phyloP scores from a whole-genome alignment of 1,140 invertebrate species.

The Harpegnathos saltator region DNA sequence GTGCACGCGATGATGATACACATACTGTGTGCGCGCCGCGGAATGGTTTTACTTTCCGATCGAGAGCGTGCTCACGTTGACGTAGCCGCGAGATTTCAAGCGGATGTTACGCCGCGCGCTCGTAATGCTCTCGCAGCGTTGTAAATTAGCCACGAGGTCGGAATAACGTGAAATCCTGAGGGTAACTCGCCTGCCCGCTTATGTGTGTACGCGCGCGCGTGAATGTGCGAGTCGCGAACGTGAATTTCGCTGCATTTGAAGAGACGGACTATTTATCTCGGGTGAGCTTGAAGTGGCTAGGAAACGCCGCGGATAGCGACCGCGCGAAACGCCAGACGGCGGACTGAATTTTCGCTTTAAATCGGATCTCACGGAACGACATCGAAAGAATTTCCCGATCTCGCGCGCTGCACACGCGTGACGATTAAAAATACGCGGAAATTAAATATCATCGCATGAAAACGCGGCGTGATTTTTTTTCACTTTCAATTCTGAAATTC shows the following conservation, averaged over 20 bases:
- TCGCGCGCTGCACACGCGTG: neutral
- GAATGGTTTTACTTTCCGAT: slow-evolving; percentile 50
- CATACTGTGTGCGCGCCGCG: neutral
- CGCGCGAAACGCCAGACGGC: neutral
- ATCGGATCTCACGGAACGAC: slow-evolving; percentile 17
- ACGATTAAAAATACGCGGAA: slow-evolving; percentile 32
- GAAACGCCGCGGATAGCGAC: neutral
- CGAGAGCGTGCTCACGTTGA: neutral
- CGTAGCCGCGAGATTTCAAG: neutral
- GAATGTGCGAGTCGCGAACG: neutral
- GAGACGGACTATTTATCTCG: neutral
- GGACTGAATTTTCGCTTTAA: slow-evolving; percentile 23
- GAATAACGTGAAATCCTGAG: neutral
- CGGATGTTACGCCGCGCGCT: no score
- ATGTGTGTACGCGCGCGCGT: neutral
- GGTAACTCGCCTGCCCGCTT: no score
- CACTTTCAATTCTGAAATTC: slow-evolving; percentile 26
- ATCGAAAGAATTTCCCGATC: neutral
- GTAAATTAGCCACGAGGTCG: slow-evolving; percentile 31
- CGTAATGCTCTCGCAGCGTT: neutral
- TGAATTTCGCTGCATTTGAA: neutral
- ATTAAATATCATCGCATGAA: neutral
- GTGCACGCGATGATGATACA: slow-evolving; percentile 33
- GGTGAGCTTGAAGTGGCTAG: neutral
- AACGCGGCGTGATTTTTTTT: neutral